Evolutionary conservation across 2,888 invertebrate genomes (phyloP), one percentile per base, ranked within the genome.

Genomic region (Cheilosia urbana): DNA sequence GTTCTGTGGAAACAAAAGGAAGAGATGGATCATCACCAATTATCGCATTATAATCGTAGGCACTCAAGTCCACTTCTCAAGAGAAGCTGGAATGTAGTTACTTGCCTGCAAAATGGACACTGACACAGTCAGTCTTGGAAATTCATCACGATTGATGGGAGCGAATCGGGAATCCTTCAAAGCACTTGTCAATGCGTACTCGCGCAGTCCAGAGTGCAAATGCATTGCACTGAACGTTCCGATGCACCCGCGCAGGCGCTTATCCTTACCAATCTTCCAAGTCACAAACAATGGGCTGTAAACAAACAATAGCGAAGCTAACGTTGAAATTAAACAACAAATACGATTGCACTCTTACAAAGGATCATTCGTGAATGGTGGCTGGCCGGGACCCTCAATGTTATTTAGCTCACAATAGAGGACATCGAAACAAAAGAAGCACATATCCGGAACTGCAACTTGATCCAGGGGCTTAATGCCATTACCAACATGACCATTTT

Each of bases 371-470:
- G 97, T 96, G 93, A 99, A 99, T 93, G 95, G 94, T 90, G 98
- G 98, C 89, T 96, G 94, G 92, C 96, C 96, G 88, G 99, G 99
- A 89, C 97, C 96, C 89, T 98, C 98, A 92, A 97, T 94, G 92
- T 96, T 97, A 93, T 98, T 96, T 90, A 99, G 94, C 93, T 98
- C 97, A 93, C 96, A 96, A 93, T 98, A 97, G 88, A 99, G 95
- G 89, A 99, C 98, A 94, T 99, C 99, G 94, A 99, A 99, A 95
- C 99, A 99, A 94, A 97, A 99, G 94, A 97, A 97, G 92, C 98
- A 98, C 99, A 99, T 99, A 93, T 99, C 98, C 87, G 96, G 96
- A 92, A 96, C 95, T 89, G 97, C 97, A 89, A 98, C 96, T 91
- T 88, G 91, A 11, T 91, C 90, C 66, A 90, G 51, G 0, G 89